These are phyloP conservation scores for Arion vulgaris DNA, from an alignment of 1,140 invertebrate species.

Conservation along the genomic window DNA sequence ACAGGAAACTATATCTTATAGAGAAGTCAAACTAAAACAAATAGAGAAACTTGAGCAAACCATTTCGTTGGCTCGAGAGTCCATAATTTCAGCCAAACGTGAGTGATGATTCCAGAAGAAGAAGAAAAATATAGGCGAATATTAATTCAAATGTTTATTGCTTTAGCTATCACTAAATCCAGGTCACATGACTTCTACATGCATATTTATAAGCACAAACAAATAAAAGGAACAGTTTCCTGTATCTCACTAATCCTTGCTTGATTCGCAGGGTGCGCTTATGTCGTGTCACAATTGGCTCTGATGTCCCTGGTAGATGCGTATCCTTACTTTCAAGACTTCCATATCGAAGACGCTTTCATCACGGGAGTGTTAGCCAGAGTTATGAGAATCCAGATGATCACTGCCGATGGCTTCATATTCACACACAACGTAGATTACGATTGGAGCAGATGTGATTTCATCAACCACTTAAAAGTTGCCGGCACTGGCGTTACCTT, in stretches of 20 bases:
- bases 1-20: no score
- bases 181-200: no score
- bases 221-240: no score
- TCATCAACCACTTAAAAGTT: conserved; percentile 12
- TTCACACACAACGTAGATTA: conserved; percentile 29
- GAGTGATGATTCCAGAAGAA: no score
- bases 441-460: conserved; percentile 15
- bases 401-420: conserved; percentile 30
- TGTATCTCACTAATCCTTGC: background rate
- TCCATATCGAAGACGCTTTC: conserved; percentile 72
- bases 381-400: conserved; percentile 33
- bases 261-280: conserved; percentile 40
- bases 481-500: background rate
- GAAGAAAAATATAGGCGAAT: no score
- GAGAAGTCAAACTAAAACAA: no score
- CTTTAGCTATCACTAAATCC: no score
- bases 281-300: conserved; percentile 57
- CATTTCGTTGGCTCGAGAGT: no score
- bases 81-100: no score
- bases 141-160: no score
- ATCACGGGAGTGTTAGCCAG: conserved; percentile 71
- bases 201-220: no score
- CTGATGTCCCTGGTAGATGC: conserved; percentile 49
- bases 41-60: no score
- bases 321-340: conserved; percentile 52